Conservation (phyloP, 2,113 vertebrate species). For the Elgaria multicarinata region DNA sequence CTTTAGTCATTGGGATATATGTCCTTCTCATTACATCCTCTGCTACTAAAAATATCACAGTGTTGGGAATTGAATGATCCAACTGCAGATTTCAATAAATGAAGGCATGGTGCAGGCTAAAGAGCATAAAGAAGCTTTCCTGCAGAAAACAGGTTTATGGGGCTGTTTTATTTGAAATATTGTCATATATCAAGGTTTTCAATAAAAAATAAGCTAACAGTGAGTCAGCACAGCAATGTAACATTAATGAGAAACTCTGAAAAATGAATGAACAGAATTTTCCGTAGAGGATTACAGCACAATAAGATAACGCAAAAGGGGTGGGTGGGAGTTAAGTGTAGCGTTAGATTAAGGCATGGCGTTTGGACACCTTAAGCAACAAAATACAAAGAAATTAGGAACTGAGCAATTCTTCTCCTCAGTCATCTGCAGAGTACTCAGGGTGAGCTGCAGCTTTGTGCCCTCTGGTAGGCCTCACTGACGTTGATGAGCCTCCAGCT, state of each 20-base stretch:
- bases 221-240: background rate
- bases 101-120: background rate
- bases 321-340: background rate
- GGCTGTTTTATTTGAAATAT: background rate
- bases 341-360: background rate
- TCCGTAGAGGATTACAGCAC: background rate
- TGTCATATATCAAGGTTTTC: background rate
- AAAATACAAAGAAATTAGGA: background rate
- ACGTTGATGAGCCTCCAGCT: background rate
- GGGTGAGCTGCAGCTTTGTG: background rate
- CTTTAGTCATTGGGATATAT: slow-evolving; percentile 7
- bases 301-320: background rate
- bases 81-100: slow-evolving; percentile 13
- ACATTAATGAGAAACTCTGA: background rate
- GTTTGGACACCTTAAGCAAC: background rate
- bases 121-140: slow-evolving; percentile 13
- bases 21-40: background rate
- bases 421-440: background rate
- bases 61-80: slow-evolving; percentile 27
- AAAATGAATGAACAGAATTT: background rate
- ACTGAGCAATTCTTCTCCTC: background rate
- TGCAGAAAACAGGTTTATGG: background rate
- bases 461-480: background rate
- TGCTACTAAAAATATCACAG: slow-evolving; percentile 13
- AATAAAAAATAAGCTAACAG: slow-evolving; percentile 25